These are phyloP conservation scores for Copidosoma aretas DNA, from an alignment of 2,888 invertebrate species.

Conservation along the genomic window DNA sequence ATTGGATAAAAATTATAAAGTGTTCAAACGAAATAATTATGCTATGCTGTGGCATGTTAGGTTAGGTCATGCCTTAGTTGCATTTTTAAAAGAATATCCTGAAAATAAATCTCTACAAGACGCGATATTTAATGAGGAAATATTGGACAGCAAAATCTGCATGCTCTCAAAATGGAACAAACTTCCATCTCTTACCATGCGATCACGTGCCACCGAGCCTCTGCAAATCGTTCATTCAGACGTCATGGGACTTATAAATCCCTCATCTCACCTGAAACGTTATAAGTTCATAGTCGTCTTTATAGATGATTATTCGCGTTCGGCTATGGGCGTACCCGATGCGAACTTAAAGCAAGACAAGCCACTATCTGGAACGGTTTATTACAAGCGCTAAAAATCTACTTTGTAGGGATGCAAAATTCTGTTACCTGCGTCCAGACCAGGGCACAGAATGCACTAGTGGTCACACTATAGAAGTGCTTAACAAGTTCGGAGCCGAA, in stretches of 20 bases:
- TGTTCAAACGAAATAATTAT: too few relatives aligned
- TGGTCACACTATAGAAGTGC: constrained; percentile 38
- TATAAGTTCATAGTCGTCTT: too few relatives aligned
- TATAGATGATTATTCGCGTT: constrained; percentile 42
- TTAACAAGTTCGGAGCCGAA: constrained; percentile 36
- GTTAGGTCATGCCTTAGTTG: too few relatives aligned
- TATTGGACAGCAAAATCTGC: too few relatives aligned
- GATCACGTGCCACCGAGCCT: constrained; percentile 40
- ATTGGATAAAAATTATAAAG: too few relatives aligned
- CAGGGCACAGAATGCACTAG: constrained; percentile 43
- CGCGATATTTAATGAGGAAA: too few relatives aligned
- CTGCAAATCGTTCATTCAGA: constrained; percentile 45
- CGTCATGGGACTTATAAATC: constrained; percentile 40
- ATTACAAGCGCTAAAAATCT: constrained; percentile 42
- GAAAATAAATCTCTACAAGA: too few relatives aligned
- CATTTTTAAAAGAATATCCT: too few relatives aligned
- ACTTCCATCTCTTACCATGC: too few relatives aligned
- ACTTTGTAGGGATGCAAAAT: constrained; percentile 39
- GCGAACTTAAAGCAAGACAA: constrained; percentile 37
- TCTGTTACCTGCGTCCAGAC: constrained; percentile 44
- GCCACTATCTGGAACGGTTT: constrained; percentile 33
- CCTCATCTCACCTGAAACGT: constrained; percentile 34
- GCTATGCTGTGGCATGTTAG: too few relatives aligned
- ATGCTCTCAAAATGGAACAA: too few relatives aligned
- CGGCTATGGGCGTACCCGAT: constrained; percentile 42